Evolutionary conservation across 2,797 vertebrate species (phyloP).

Genomic region (Phoeniculus purpureus): DNA sequence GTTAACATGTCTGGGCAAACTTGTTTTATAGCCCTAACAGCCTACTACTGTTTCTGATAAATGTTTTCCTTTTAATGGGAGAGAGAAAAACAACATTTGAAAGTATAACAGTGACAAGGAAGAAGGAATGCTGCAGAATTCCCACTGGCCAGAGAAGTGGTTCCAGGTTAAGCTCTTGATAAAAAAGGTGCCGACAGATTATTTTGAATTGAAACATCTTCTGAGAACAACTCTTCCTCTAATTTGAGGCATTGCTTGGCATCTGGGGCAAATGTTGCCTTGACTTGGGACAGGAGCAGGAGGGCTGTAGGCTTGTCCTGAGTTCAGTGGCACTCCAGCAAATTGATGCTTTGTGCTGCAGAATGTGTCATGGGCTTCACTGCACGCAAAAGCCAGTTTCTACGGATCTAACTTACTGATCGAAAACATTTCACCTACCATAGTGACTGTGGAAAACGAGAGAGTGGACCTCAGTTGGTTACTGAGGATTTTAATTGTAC

Average conservation of each 20-base stretch:
- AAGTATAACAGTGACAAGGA: constrained; percentile 32
- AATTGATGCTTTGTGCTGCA: neutral
- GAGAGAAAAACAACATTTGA: constrained; percentile 57
- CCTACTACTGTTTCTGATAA: constrained; percentile 53
- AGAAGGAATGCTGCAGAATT: constrained; percentile 45
- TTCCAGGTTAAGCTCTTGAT: constrained; percentile 4
- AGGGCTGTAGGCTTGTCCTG: neutral
- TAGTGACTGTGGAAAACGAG: neutral
- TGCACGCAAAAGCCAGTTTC: neutral
- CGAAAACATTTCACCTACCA: neutral
- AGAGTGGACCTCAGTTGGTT: neutral
- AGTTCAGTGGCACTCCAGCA: neutral
- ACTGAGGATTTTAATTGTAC: neutral
- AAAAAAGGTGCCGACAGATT: constrained; percentile 22
- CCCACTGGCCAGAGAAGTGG: constrained; percentile 8
- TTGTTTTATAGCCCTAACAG: constrained; percentile 62
- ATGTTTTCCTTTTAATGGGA: constrained; percentile 42
- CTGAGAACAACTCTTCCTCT: neutral
- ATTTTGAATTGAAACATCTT: constrained; percentile 12
- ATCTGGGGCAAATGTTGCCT: neutral
- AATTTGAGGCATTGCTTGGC: neutral
- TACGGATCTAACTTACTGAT: neutral
- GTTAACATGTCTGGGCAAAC: constrained; percentile 50
- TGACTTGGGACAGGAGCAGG: neutral
- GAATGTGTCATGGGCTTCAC: fast-evolving